Evolutionary conservation across 2,113 vertebrate genomes (phyloP).

Genomic region (Tretioscincus oriximinensis): DNA sequence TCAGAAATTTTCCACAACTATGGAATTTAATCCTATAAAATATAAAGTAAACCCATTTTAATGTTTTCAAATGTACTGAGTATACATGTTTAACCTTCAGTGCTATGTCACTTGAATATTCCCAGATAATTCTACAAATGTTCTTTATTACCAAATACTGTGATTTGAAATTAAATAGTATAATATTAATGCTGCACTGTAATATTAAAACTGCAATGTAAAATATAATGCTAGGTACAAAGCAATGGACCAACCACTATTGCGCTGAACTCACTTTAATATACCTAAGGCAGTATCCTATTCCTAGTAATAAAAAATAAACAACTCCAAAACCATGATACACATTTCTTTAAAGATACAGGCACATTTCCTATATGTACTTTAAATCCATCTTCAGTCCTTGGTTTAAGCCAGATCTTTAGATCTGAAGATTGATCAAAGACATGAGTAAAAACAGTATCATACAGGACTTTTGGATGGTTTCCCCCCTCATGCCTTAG

Average conservation of each 20-base stretch:
- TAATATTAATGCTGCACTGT: neutral
- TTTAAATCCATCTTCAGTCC: no score
- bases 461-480: no score
- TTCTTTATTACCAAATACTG: neutral
- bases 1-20: no score
- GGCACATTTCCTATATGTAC: no score
- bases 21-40: no score
- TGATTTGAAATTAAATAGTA: neutral
- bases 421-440: no score
- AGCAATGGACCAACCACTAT: neutral
- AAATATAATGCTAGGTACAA: neutral
- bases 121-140: neutral
- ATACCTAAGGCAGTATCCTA: neutral
- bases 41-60: no score
- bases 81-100: neutral
- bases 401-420: no score
- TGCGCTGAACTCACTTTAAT: neutral
- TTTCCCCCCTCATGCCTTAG: no score
- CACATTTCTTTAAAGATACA: no score
- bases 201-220: neutral
- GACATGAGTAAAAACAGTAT: no score
- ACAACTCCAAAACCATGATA: neutral
- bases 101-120: neutral
- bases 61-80: no score
- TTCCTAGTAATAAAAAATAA: neutral